A percentile compares a stretch with the other conserved stretches of the same genome.
Conservation (phyloP, 2,113 vertebrate genomes). For the Pionites leucogaster region DNA sequence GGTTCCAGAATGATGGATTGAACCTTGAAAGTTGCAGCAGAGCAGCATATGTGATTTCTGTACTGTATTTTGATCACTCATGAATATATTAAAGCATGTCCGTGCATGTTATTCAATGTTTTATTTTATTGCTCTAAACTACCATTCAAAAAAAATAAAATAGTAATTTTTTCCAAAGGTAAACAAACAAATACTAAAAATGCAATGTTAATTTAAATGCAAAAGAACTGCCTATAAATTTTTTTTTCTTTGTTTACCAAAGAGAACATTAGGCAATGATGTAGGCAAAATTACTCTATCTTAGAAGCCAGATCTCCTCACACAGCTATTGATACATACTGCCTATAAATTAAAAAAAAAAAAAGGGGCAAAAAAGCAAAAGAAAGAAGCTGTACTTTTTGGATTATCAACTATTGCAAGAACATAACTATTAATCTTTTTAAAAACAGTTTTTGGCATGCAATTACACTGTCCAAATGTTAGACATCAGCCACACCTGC, state of each 20-base stretch:
- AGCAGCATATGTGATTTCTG: slow-evolving; percentile 67
- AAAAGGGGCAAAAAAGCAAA: neutral
- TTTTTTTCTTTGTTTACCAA: neutral
- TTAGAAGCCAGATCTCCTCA: neutral
- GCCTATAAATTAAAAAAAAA: neutral
- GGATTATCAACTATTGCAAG: neutral
- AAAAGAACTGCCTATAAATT: neutral
- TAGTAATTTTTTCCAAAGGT: neutral
- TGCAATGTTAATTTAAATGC: neutral
- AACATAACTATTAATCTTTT: neutral
- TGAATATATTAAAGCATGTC: slow-evolving; percentile 64
- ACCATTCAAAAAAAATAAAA: neutral
- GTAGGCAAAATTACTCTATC: neutral
- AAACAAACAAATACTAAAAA: neutral
- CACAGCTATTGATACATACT: neutral
- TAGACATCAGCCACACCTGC: neutral
- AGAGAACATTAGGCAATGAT: neutral
- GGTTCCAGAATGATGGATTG: slow-evolving; percentile 69
- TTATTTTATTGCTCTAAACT: neutral
- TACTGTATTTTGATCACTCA: slow-evolving; percentile 60
- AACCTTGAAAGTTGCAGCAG: slow-evolving; percentile 67
- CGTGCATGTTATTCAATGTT: slow-evolving; percentile 5
- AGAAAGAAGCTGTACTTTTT: neutral
- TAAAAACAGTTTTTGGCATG: neutral
- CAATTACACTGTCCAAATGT: neutral